Percentiles rank a stretch among this genome's conserved stretches.
Conservation (phyloP, 2,113 vertebrate species). For the Strigops habroptila region DNA sequence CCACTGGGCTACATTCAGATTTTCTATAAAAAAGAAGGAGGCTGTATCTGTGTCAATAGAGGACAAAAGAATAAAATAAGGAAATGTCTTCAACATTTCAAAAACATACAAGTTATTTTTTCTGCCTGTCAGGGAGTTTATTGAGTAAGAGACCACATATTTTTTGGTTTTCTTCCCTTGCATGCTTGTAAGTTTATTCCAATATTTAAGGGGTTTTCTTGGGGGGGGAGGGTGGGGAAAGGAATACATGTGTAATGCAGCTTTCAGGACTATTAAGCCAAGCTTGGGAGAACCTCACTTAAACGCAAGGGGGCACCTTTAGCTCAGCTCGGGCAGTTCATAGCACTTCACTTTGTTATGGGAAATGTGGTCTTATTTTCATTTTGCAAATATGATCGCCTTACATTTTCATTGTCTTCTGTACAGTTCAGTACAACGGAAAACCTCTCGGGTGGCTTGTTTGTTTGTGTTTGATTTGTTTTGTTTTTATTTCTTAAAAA, state of each 20-base stretch:
- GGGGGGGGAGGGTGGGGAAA: too few species aligned
- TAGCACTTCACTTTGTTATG: not conserved
- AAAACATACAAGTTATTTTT: not conserved
- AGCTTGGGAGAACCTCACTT: not conserved
- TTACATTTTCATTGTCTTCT: not conserved
- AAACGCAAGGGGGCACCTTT: constrained; percentile 36
- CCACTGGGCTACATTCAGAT: not conserved
- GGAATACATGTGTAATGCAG: not conserved
- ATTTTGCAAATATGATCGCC: not conserved
- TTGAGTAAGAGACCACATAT: not conserved
- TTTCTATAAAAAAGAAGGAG: not conserved
- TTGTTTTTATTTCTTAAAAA: not conserved
- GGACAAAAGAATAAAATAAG: not conserved
- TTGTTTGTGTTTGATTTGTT: not conserved
- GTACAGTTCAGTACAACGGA: not conserved
- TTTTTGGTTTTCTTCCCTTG: not conserved
- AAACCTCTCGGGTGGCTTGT: not conserved
- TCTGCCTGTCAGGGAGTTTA: not conserved
- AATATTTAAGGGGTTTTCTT: not conserved
- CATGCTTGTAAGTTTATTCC: not conserved
- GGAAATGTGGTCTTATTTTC: not conserved
- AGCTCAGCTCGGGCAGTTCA: not conserved
- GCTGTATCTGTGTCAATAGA: not conserved
- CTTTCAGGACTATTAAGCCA: not conserved
- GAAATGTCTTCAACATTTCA: not conserved